Evolutionary conservation across 2,888 invertebrate genomes (phyloP), one percentile per base, ranked within the genome.

Genomic region (Tipula unca): DNA sequence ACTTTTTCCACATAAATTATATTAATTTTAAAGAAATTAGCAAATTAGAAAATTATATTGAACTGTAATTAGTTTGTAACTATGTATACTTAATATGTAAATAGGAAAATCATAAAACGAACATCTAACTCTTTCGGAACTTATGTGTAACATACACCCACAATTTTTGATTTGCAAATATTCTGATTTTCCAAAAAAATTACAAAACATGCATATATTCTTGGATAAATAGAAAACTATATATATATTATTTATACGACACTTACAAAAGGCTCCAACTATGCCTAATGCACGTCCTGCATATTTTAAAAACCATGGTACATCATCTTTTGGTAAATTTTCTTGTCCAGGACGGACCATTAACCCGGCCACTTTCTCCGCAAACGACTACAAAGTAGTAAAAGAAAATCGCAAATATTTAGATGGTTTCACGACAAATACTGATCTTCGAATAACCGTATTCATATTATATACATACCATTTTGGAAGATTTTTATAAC

Each of bases 301-400:
- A 92, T 96, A 96, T 91, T 96, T 96, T 93, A 97, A 93, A 94
- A 95, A 97, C 96, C 96, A 96, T 88, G 97, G 95, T 88, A 95
- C 94, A 91, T 96, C 96, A 91, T 96, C 96, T 92, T 95, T 95
- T 88, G 94, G 93, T 87, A 92, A 93, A 88, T 94, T 93, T 91
- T 96, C 95, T 90, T 95, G 95, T 88, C 95, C 95, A 87, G 96
- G 96, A 89, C 95, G 93, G 89, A 95, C 93, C 95, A 96, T 94
- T 88, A 96, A 92, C 89, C 94, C 93, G 87, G 94, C 92, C 89
- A 96, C 92, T 93, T 96, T 96, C 90, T 96, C 96, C 88, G 94
- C 93, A 89, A 96, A 93, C 89, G 95, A 95, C 95, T 95, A 87
- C 87, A 82, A 39, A 32, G 2, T 17, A 35, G 32, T 32, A 32